A percentile compares a stretch with the other conserved stretches of the same genome.
Evolutionary conservation across 2,888 invertebrate genomes (phyloP).

Genomic region (Limnephilus auricula): DNA sequence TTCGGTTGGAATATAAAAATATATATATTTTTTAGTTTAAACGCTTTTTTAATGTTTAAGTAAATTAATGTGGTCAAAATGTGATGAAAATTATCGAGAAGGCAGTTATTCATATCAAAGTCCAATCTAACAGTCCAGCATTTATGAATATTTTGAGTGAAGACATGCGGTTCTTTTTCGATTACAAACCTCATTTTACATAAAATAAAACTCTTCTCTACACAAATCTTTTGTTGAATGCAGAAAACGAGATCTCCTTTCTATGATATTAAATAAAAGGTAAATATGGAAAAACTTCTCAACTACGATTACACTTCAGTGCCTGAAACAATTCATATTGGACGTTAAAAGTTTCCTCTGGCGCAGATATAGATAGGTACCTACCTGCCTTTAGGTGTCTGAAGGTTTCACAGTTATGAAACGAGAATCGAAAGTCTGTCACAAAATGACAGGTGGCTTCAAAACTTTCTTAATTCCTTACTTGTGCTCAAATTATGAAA

Average conservation of each 20-base stretch:
- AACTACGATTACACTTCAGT: background rate
- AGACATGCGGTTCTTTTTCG: background rate
- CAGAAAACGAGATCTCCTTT: background rate
- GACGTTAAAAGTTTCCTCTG: background rate
- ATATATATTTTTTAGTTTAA: background rate
- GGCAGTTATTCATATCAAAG: too few relatives aligned
- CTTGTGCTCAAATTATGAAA: constrained; percentile 11
- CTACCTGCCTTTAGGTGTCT: background rate
- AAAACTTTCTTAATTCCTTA: constrained; percentile 57
- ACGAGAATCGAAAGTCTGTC: constrained; percentile 58
- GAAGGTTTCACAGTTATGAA: constrained; percentile 27
- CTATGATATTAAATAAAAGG: background rate
- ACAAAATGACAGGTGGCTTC: constrained; percentile 59
- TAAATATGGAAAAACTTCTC: background rate
- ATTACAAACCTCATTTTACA: background rate
- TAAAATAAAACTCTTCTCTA: background rate
- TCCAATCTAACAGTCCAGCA: background rate
- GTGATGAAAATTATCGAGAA: too few relatives aligned
- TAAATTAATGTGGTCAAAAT: too few relatives aligned
- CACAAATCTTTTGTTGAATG: background rate
- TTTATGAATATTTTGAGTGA: background rate
- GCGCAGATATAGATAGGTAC: background rate
- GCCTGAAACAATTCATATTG: background rate
- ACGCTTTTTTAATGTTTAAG: background rate
- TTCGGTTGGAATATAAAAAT: background rate